Evolutionary conservation across 2,888 invertebrate genomes (phyloP).

Genomic region (Pocota personata): DNA sequence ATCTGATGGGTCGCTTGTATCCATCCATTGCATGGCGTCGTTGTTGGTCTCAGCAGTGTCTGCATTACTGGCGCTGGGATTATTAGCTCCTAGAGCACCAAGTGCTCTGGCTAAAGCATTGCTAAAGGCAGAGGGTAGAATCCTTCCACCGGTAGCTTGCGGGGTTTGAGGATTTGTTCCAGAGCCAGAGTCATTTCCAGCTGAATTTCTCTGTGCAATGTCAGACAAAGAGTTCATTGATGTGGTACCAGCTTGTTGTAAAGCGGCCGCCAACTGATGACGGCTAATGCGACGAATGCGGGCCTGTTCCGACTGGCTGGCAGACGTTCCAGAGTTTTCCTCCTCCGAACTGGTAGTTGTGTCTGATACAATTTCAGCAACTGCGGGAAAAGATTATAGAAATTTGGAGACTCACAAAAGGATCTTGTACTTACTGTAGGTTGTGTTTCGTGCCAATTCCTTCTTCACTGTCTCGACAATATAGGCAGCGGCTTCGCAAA

Average conservation of each 20-base stretch:
- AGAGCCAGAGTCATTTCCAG: slow-evolving; percentile 69
- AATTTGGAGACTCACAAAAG: background rate
- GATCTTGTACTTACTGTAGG: slow-evolving; percentile 61
- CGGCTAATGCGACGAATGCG: slow-evolving; percentile 81
- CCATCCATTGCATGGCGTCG: slow-evolving; percentile 75
- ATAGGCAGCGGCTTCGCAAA: slow-evolving; percentile 86
- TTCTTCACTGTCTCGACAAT: slow-evolving; percentile 82
- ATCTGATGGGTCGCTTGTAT: slow-evolving; percentile 73
- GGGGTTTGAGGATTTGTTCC: slow-evolving; percentile 51
- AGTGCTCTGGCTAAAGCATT: slow-evolving; percentile 90
- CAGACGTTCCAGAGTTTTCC: slow-evolving; percentile 77
- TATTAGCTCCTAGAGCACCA: slow-evolving; percentile 74
- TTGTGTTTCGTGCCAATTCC: slow-evolving; percentile 79
- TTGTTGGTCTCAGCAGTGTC: slow-evolving; percentile 67
- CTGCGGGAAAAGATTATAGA: slow-evolving; percentile 65
- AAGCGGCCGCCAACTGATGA: slow-evolving; percentile 81
- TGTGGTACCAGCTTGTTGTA: slow-evolving; percentile 79
- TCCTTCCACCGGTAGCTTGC: slow-evolving; percentile 50
- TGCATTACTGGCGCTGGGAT: slow-evolving; percentile 22
- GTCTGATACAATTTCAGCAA: slow-evolving; percentile 81
- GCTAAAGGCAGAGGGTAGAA: slow-evolving; percentile 84
- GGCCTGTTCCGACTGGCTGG: slow-evolving; percentile 78
- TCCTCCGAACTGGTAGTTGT: slow-evolving; percentile 82
- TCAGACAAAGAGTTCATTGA: slow-evolving; percentile 81
- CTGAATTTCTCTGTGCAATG: slow-evolving; percentile 81